Evolutionary conservation across 2,888 invertebrate species (phyloP).

Genomic region (Conomelus anceps): DNA sequence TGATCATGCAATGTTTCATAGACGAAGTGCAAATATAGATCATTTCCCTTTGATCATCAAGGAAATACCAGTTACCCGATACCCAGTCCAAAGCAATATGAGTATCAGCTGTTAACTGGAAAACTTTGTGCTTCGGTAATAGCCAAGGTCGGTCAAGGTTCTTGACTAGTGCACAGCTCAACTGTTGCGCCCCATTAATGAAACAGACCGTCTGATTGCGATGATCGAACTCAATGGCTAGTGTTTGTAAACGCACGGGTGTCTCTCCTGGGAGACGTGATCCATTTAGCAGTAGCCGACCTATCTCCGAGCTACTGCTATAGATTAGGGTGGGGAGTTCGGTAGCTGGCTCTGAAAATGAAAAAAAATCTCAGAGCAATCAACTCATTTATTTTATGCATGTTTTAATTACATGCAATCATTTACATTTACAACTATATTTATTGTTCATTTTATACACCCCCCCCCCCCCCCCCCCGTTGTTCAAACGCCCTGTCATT

Average conservation of each 20-base stretch:
- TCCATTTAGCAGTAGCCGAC: slow-evolving; percentile 54
- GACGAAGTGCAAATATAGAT: slow-evolving; percentile 62
- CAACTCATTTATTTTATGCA: not conserved
- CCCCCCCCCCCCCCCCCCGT: too few species aligned
- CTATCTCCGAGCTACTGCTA: slow-evolving; percentile 59
- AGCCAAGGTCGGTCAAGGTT: slow-evolving; percentile 54
- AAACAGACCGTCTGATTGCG: slow-evolving; percentile 63
- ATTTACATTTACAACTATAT: too few species aligned
- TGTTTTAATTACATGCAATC: not conserved
- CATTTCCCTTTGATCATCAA: slow-evolving; percentile 60
- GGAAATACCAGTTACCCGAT: slow-evolving; percentile 78
- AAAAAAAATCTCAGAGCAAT: slow-evolving; percentile 11
- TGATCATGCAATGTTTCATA: slow-evolving; percentile 59
- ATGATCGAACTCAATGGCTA: slow-evolving; percentile 59
- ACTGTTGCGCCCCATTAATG: slow-evolving; percentile 50
- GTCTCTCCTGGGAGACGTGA: slow-evolving; percentile 43
- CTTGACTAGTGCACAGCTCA: slow-evolving; percentile 61
- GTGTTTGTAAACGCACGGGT: slow-evolving; percentile 42
- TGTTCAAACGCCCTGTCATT: too few species aligned
- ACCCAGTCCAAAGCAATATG: slow-evolving; percentile 79
- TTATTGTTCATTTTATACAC: too few species aligned
- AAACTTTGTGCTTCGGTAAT: slow-evolving; percentile 53
- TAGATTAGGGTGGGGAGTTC: slow-evolving; percentile 60
- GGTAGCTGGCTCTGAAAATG: slow-evolving; percentile 52
- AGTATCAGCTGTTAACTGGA: slow-evolving; percentile 53